phyloP scores from a whole-genome alignment of 2,797 vertebrate genomes.

The Scyliorhinus canicula region DNA sequence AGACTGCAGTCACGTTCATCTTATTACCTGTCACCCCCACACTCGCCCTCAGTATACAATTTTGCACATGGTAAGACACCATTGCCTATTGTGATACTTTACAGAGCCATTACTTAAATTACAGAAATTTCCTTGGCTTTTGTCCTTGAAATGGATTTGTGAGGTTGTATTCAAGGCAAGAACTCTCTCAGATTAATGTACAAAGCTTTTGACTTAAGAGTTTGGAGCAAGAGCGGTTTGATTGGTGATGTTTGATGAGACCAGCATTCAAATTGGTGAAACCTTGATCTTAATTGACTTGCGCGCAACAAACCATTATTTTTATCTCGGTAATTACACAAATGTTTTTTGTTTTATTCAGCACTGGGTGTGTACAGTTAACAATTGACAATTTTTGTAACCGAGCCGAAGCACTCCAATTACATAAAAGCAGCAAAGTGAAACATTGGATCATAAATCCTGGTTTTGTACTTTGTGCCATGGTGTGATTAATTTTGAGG shows the following conservation, averaged over 20 bases:
- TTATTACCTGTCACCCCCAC: background rate
- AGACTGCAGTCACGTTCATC: background rate
- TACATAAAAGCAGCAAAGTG: background rate
- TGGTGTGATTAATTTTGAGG: background rate
- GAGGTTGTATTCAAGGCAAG: background rate
- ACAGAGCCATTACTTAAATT: background rate
- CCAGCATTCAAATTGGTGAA: background rate
- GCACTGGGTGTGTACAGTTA: background rate
- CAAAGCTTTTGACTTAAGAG: background rate
- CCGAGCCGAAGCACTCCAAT: background rate
- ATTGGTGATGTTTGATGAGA: background rate
- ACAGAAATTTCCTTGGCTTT: background rate
- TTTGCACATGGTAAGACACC: background rate
- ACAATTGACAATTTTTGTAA: background rate
- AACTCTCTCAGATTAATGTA: background rate
- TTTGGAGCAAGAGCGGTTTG: background rate
- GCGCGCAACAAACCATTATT: background rate
- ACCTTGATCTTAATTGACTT: background rate
- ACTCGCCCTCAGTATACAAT: background rate
- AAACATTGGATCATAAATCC: background rate
- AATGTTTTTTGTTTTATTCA: background rate
- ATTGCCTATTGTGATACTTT: background rate
- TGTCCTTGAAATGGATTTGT: slow-evolving; percentile 1
- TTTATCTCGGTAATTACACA: background rate
- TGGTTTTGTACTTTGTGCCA: background rate